Conservation (phyloP, 2,113 vertebrate genomes). For the Pterocles burchelli region DNA sequence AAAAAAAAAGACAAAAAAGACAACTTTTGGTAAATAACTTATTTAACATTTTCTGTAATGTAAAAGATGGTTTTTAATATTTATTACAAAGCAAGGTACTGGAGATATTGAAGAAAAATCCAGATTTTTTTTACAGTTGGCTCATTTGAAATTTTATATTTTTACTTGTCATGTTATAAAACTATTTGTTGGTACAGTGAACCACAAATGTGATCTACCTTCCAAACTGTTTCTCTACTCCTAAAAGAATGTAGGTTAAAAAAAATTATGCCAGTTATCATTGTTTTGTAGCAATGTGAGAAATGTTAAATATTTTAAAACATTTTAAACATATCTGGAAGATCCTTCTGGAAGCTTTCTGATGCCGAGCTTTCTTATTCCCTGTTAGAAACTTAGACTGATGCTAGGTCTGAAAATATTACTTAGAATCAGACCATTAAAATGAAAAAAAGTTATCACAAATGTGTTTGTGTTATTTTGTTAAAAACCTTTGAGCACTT, state of each 20-base stretch:
- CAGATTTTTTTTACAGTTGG: background rate
- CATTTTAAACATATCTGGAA: background rate
- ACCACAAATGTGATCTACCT: background rate
- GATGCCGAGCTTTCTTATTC: background rate
- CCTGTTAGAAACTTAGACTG: background rate
- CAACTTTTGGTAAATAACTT: slow-evolving; percentile 51
- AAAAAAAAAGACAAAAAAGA: background rate
- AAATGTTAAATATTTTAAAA: slow-evolving; percentile 8
- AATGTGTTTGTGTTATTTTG: background rate
- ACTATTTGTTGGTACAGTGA: background rate
- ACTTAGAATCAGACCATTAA: slow-evolving; percentile 5
- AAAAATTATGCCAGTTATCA: background rate
- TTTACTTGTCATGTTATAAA: background rate
- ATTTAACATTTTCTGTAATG: slow-evolving; percentile 53
- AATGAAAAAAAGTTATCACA: background rate
- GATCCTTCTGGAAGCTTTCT: background rate
- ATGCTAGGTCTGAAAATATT: background rate
- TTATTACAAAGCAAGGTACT: slow-evolving; percentile 60
- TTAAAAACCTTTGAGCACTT: background rate
- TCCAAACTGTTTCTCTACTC: background rate
- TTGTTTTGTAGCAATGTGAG: background rate
- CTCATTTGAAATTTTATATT: slow-evolving; percentile 41
- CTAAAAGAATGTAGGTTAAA: background rate
- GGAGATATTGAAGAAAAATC: background rate
- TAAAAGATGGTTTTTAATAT: slow-evolving; percentile 56